Evolutionary conservation across 1,140 invertebrate species (phyloP), one percentile per base, ranked within the genome.

Genomic region (Phenacoccus solenopsis): DNA sequence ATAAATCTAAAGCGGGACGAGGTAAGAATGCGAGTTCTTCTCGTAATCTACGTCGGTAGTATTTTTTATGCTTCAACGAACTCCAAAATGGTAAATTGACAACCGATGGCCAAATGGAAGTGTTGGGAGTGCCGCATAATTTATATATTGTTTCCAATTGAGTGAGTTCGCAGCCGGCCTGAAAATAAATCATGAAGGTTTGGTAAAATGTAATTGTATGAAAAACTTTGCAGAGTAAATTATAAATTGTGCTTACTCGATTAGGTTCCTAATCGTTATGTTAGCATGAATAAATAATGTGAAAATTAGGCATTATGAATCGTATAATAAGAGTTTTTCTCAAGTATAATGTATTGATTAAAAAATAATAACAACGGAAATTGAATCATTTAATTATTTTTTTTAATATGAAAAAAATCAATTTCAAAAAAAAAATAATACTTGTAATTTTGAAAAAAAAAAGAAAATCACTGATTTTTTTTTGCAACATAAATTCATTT

Each of bases 101-200:
- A 21, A 99, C 96, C 77, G 90, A 89, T 0, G 97, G 96, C 98
- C 98, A 99, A 57, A 93, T 91, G n/a, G 93, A 93, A 0, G 96
- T 96, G 70, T 90, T 89, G 0, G 96, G 96, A 0, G 95, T 95
- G 1, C 98, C 98, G 81, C 98, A 99, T 12, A 95, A 84, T 71
- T 89, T 84, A 0, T 94, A 94, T 76, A 99, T 99, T 75, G 90
- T 86, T 78, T 99, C 96, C 61, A 99, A 78, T 78, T 98, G 96
- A 77, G 88, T 86, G 83, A 96, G 86, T 82, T 99, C 98, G 56
- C 89, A 84, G 78, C 92, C 95, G 0, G 93, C 96, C 87, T 92
- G 79, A 12, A 77, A 79, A 69, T 72, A 69, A 72, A 27, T 70
- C 7, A 59, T 59, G 56, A 5, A 59, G n/a, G 20, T 59, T 22